Percentiles rank a stretch among this genome's conserved stretches.
phyloP scores from a whole-genome alignment of 2,888 invertebrate species.

The Subacronicta megacephala region DNA sequence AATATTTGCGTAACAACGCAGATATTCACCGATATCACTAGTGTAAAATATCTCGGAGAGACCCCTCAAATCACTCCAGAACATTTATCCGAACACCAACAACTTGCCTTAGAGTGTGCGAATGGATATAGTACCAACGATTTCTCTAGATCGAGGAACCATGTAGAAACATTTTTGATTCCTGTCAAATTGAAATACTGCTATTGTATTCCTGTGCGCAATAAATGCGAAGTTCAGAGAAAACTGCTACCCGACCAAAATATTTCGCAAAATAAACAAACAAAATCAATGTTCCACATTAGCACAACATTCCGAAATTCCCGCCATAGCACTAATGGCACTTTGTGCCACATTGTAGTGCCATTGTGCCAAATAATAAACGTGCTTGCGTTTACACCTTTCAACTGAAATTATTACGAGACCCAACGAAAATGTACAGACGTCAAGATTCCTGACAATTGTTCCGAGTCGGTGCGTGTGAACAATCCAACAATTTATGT shows the following conservation, averaged over 20 bases:
- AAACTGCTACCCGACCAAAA: background rate
- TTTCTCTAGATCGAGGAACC: too few species aligned
- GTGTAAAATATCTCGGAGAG: too few species aligned
- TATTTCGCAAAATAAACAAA: constrained; percentile 3
- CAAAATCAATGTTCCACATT: constrained; percentile 35
- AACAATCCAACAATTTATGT: constrained; percentile 24
- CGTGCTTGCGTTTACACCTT: constrained; percentile 48
- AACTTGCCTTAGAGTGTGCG: too few species aligned
- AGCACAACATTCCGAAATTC: constrained; percentile 38
- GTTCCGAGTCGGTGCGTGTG: constrained; percentile 33
- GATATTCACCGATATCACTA: too few species aligned
- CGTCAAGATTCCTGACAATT: constrained; percentile 54
- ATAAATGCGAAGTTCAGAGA: too few species aligned
- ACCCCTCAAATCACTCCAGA: too few species aligned
- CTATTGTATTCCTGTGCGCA: too few species aligned
- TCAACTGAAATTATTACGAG: constrained; percentile 50
- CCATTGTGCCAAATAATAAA: constrained; percentile 54
- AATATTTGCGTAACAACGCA: too few species aligned
- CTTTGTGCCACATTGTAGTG: constrained; percentile 35
- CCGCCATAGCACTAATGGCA: constrained; percentile 26
- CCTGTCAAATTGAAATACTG: too few species aligned
- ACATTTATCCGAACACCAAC: too few species aligned
- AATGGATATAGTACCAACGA: too few species aligned
- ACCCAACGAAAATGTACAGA: constrained; percentile 49
- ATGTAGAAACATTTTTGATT: too few species aligned